These are phyloP conservation scores for Falco punctatus DNA, from an alignment of 2,113 vertebrate species.

Conservation along the genomic window DNA sequence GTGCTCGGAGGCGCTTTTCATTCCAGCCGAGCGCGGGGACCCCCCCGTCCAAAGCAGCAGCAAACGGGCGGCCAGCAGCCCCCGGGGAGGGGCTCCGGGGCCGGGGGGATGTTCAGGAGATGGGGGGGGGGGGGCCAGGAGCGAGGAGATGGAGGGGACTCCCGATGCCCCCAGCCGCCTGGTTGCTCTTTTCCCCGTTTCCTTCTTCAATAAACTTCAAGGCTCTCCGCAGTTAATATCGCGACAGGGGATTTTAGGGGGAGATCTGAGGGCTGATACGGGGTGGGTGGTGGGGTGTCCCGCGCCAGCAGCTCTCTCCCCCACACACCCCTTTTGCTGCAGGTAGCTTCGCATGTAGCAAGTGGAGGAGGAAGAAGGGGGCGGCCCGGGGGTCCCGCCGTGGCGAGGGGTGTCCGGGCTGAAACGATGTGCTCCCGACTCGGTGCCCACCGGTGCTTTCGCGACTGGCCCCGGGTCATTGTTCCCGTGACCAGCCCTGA, in stretches of 20 bases:
- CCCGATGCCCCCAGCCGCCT: too few relatives aligned
- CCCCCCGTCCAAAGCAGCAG: too few relatives aligned
- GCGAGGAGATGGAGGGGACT: too few relatives aligned
- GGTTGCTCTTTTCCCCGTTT: neutral
- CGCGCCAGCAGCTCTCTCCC: too few relatives aligned
- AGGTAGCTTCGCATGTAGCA: neutral
- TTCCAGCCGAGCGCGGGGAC: neutral
- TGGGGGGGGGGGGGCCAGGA: too few relatives aligned
- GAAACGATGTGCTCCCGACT: rapidly evolving
- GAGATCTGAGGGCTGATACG: too few relatives aligned
- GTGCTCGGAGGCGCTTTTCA: neutral
- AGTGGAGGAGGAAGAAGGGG: neutral
- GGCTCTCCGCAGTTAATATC: neutral
- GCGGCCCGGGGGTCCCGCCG: rapidly evolving
- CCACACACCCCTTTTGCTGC: neutral
- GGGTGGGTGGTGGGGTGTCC: too few relatives aligned
- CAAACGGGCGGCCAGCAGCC: too few relatives aligned
- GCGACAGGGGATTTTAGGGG: neutral
- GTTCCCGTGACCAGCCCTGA: rapidly evolving
- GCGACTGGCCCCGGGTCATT: neutral
- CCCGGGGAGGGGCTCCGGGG: too few relatives aligned
- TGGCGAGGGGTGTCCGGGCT: neutral
- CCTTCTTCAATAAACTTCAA: neutral
- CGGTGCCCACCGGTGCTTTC: rapidly evolving
- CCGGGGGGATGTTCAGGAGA: too few relatives aligned